phyloP scores from a whole-genome alignment of 2,888 invertebrate genomes.

The Salticus scenicus region DNA sequence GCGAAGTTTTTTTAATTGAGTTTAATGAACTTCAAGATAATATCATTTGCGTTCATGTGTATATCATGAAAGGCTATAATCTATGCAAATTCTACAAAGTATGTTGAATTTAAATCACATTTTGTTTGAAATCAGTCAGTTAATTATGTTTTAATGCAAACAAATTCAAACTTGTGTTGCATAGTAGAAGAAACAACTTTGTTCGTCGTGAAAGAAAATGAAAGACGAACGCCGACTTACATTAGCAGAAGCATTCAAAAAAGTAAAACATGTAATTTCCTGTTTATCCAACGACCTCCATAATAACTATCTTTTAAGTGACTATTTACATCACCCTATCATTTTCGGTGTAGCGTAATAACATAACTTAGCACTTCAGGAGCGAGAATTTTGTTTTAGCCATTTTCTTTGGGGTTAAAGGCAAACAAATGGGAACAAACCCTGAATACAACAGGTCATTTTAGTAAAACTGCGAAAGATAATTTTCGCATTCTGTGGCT shows the following conservation, averaged over 20 bases:
- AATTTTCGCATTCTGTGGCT: not conserved
- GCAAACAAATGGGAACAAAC: not conserved
- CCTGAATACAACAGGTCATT: not conserved
- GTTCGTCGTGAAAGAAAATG: too few relatives aligned
- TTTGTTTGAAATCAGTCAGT: too few relatives aligned
- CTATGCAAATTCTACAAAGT: too few relatives aligned
- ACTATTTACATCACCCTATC: not conserved
- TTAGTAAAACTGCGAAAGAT: not conserved
- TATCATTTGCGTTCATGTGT: too few relatives aligned
- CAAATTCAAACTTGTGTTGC: too few relatives aligned
- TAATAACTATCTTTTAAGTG: not conserved
- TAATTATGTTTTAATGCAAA: too few relatives aligned
- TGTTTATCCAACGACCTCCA: not conserved
- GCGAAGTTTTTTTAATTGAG: too few relatives aligned
- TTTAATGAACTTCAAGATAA: too few relatives aligned
- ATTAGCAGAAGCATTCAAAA: not conserved
- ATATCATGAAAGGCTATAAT: too few relatives aligned
- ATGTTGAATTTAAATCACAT: too few relatives aligned
- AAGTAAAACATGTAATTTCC: not conserved
- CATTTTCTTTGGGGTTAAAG: not conserved
- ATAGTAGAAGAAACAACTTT: too few relatives aligned
- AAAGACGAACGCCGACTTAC: too few relatives aligned
- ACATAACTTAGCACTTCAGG: not conserved
- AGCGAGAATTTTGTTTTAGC: not conserved
- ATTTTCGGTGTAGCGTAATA: not conserved